A percentile compares a stretch with the other conserved stretches of the same genome.
These are phyloP conservation scores for Muraenolepis orangiensis DNA, from an alignment of 2,797 vertebrate genomes.

Conservation along the genomic window DNA sequence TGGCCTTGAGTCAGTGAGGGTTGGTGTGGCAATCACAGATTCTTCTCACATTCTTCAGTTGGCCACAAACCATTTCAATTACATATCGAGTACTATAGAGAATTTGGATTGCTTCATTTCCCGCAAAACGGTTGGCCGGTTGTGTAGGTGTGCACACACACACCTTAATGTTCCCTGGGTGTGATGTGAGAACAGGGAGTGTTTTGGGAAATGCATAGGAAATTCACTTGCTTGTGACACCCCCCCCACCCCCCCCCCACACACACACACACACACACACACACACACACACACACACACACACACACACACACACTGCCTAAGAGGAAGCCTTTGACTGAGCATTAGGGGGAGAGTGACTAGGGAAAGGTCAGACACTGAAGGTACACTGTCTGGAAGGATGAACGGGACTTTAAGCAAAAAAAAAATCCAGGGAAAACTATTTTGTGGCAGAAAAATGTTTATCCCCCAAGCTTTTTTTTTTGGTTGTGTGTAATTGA, in stretches of 20 bases:
- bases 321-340: constrained; percentile 4
- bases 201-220: constrained; percentile 2
- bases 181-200: constrained; percentile 19
- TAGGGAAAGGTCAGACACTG: neutral
- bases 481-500: neutral
- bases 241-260: no score
- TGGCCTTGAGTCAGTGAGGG: constrained; percentile 10
- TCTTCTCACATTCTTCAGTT: neutral
- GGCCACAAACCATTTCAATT: neutral
- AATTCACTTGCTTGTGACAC: no score
- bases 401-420: neutral
- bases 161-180: neutral
- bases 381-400: constrained; percentile 7
- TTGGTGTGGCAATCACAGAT: neutral
- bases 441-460: neutral
- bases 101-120: neutral
- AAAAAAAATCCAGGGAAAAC: neutral
- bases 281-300: no score
- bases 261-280: no score
- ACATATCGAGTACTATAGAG: neutral
- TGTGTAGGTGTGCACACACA: neutral
- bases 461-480: neutral
- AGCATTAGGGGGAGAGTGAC: constrained; percentile 22
- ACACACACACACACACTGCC: constrained; percentile 43
- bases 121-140: neutral